Evolutionary conservation across 2,888 invertebrate species (phyloP).

Genomic region (Bellardia pandia): DNA sequence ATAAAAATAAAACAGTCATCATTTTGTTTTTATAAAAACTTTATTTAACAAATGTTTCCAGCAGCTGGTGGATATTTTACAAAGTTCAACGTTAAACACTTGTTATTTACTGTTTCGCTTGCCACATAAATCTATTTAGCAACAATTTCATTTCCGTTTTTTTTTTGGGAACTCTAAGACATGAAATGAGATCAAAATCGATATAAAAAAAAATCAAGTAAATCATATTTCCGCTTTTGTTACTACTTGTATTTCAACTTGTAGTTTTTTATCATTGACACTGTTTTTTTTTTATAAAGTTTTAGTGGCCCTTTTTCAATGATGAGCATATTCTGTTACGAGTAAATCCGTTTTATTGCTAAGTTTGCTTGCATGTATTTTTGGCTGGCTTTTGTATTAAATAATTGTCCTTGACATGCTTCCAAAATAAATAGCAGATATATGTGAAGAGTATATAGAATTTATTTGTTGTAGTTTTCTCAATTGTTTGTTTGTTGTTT

Average conservation of each 20-base stretch:
- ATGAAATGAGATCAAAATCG: neutral
- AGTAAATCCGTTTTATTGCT: constrained; percentile 10
- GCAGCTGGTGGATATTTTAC: neutral
- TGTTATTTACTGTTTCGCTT: neutral
- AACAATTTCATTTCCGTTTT: constrained; percentile 8
- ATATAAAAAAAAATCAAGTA: neutral
- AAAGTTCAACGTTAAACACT: neutral
- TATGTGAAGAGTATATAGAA: neutral
- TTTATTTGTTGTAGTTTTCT: constrained; percentile 10
- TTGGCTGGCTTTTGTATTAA: constrained; percentile 48
- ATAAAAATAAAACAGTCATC: too few species aligned
- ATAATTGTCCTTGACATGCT: constrained; percentile 70
- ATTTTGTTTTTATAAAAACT: too few species aligned
- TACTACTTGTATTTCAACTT: neutral
- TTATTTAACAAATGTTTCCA: too few species aligned
- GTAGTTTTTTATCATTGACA: constrained; percentile 19
- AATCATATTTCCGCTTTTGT: constrained; percentile 16
- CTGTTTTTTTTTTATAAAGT: neutral
- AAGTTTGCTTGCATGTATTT: constrained; percentile 31
- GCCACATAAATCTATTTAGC: neutral
- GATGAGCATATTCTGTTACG: neutral
- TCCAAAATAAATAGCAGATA: constrained; percentile 40
- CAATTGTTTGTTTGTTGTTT: neutral
- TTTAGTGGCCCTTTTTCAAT: neutral
- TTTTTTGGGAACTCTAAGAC: neutral